Evolutionary conservation across 1,140 invertebrate species (phyloP).

Genomic region (Cataglyphis hispanica): DNA sequence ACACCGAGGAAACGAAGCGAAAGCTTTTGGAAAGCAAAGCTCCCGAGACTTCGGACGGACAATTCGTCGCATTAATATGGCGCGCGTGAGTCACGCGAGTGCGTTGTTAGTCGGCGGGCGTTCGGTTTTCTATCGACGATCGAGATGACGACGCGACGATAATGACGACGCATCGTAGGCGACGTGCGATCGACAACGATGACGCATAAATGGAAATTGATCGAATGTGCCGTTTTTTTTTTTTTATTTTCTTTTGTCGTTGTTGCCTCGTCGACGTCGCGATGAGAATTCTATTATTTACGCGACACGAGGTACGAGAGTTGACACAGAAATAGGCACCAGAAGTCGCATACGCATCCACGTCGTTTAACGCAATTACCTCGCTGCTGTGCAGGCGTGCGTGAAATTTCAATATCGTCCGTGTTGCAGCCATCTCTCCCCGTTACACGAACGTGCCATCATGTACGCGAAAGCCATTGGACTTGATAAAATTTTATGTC

Average conservation of each 20-base stretch:
- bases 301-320: slow-evolving; percentile 33
- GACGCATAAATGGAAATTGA: slow-evolving; percentile 67
- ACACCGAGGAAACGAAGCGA: slow-evolving; percentile 57
- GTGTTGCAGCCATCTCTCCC: slow-evolving; percentile 42
- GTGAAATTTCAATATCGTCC: slow-evolving; percentile 72
- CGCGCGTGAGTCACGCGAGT: slow-evolving; percentile 66
- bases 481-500: slow-evolving; percentile 34
- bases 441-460: slow-evolving; percentile 27
- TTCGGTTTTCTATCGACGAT: slow-evolving; percentile 64
- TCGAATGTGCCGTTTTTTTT: slow-evolving; percentile 25
- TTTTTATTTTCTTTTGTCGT: slow-evolving; percentile 11
- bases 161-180: slow-evolving; percentile 55
- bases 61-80: slow-evolving; percentile 61
- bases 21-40: slow-evolving; percentile 2
- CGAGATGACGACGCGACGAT: slow-evolving; percentile 68
- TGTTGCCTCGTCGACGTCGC: slow-evolving; percentile 45
- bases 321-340: slow-evolving; percentile 70
- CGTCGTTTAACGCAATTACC: slow-evolving; percentile 79
- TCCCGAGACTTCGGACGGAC: slow-evolving; percentile 38
- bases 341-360: slow-evolving; percentile 75
- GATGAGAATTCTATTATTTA: slow-evolving; percentile 74
- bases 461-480: background rate
- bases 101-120: slow-evolving; percentile 62
- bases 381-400: slow-evolving; percentile 74
- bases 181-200: slow-evolving; percentile 53